Evolutionary conservation across 2,797 vertebrate genomes (phyloP), one percentile per base, ranked within the genome.

Genomic region (Falco biarmicus): DNA sequence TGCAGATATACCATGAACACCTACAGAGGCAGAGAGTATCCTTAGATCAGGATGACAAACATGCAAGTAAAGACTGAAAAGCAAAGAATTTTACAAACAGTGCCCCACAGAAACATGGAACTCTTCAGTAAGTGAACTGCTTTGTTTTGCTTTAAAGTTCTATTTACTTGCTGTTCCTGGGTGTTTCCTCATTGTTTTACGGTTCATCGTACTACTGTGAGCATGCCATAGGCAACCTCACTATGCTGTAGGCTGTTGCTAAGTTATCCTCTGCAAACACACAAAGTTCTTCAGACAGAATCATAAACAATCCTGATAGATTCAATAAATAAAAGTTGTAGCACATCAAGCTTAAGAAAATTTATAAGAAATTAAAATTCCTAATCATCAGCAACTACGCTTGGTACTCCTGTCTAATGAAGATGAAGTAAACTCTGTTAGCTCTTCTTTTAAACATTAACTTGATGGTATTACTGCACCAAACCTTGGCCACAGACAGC

Each of bases 251-350:
- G 65, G 81, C 28, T 89, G 74, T 97, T 95, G 69, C 96, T 95
- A 61, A 84, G 92, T 74, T 94, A 96, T 95, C 87, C 41, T 73
- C 94, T 84, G 69, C 95, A 98, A 98, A 98, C 91, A 98, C 20
- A 32, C 76, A 22, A 90, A 95, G 92, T 84, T 96, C 94, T 79
- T 91, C 54, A 94, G 89, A 89, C 47, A 26, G 94, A 89, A 84
- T 60, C 92, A 96, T 96, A 98, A 97, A 97, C 96, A 97, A 79
- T 60, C 34, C 70, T 92, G 95, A 96, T 74, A 95, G 74, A 88
- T 86, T 97, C 96, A 96, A 97, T 96, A 98, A 98, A 98, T 95
- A 97, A 65, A 65, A 98, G 74, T 92, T 88, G 83, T 39, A 97
- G 91, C 76, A 92, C 26, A 91, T 96, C 94, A 95, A 94, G 97